These are phyloP conservation scores for Rhynchophorus ferrugineus DNA, from an alignment of 1,140 invertebrate species.

Conservation along the genomic window DNA sequence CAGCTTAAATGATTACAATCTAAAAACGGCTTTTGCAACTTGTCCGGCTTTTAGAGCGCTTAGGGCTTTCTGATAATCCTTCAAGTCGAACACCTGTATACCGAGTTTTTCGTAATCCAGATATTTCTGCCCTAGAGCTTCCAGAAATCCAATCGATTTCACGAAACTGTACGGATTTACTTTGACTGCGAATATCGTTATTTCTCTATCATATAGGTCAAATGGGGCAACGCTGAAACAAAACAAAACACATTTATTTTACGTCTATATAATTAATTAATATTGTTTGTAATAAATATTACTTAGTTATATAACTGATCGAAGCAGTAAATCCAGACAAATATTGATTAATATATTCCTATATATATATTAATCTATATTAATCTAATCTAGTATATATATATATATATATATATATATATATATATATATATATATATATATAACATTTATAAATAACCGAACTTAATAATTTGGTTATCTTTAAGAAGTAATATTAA, in stretches of 20 bases:
- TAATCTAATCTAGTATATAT: too few relatives aligned
- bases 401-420: too few relatives aligned
- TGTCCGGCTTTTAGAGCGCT: constrained; percentile 48
- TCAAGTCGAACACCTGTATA: constrained; percentile 51
- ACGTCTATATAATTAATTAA: neutral
- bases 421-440: too few relatives aligned
- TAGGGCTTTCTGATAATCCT: constrained; percentile 52
- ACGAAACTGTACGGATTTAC: constrained; percentile 60
- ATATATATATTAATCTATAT: too few relatives aligned
- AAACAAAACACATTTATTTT: neutral
- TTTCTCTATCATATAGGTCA: constrained; percentile 55
- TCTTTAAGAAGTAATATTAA: too few relatives aligned
- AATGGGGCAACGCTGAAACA: constrained; percentile 51
- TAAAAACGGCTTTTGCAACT: constrained; percentile 61
- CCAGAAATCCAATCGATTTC: constrained; percentile 52
- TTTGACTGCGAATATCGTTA: constrained; percentile 55
- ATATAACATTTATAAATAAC: too few relatives aligned
- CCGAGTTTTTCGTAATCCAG: constrained; percentile 56
- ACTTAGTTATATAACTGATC: neutral
- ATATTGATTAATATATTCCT: too few relatives aligned
- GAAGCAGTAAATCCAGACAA: too few relatives aligned
- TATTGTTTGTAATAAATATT: neutral
- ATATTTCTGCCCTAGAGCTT: constrained; percentile 53
- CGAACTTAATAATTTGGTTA: neutral
- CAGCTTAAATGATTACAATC: too few relatives aligned